These are phyloP conservation scores for Cuculus canorus DNA, from an alignment of 2,797 vertebrate genomes.

Conservation along the genomic window DNA sequence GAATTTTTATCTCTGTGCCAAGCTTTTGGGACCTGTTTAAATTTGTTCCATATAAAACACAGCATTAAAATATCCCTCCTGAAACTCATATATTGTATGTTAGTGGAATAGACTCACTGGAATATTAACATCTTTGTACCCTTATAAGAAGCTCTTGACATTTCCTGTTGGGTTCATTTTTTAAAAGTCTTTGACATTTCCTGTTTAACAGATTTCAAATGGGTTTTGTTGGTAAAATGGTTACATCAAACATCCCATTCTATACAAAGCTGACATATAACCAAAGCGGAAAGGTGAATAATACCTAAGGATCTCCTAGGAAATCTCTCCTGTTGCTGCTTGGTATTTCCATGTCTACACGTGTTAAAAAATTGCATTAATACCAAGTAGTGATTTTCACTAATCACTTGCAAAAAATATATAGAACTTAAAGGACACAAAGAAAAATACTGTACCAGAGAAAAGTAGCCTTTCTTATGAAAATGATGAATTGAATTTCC, in stretches of 20 bases:
- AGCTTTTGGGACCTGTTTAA: background rate
- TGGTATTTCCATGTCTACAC: background rate
- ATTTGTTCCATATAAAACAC: background rate
- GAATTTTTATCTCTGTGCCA: background rate
- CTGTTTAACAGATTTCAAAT: background rate
- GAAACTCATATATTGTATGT: background rate
- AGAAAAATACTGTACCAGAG: background rate
- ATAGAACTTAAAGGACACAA: background rate
- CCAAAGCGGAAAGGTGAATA: constrained; percentile 25
- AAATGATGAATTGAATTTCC: background rate
- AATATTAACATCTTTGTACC: background rate
- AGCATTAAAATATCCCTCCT: background rate
- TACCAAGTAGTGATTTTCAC: background rate
- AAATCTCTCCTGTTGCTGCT: constrained; percentile 17
- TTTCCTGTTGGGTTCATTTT: background rate
- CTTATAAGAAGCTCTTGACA: background rate
- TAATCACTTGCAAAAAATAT: background rate
- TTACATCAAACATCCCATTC: background rate
- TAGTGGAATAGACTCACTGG: background rate
- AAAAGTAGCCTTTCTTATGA: background rate
- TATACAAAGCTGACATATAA: constrained; percentile 22
- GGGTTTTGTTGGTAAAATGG: background rate
- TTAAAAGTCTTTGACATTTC: background rate
- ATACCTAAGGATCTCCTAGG: background rate
- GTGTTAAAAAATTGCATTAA: background rate